Evolutionary conservation across 2,113 vertebrate species (phyloP), one percentile per base, ranked within the genome.

Genomic region (Xenus cinereus): DNA sequence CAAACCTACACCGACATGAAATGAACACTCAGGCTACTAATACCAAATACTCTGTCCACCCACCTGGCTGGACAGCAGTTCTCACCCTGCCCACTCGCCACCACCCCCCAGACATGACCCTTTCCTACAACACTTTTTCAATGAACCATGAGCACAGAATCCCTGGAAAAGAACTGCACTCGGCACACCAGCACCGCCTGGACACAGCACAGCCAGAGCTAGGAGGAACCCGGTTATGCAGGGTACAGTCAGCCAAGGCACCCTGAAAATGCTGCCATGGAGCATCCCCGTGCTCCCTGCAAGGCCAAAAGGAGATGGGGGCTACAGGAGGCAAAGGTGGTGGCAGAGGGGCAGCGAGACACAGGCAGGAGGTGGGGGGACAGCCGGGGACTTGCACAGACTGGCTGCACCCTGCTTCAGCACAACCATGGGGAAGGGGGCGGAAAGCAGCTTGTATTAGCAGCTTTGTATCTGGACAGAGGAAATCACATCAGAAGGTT

Each of bases 321-420:
- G 62, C 32, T 48, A 41, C 33, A 57, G 45, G 21, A 23, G 66
- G 43, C 19, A 57, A 16, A 37, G 63, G 54, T 28, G 13, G 37
- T 4, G 0, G 7, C 3, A 4, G 32, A 56, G 28, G 7, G 7
- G 27, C 1, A 0, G 73, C 1, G 6, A 46, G n/a, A 7, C 1
- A 4, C 35, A 17, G 43, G 54, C 59, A 50, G 33, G 32, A 26
- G 48, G 16, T 16, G 67, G 7, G 12, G 10, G 41, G 45, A 19
- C 4, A 14, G 30, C 27, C 2, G 8, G 10, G 5, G 76, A 32
- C n/a, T 60, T 32, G 4, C 15, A 11, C 3, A 2, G 64, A 59
- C 56, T 19, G 37, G 64, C 39, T 27, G 72, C 35, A 32, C 2
- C 0, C 72, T 32, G 57, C 41, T 62, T n/a, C 76, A 30, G 57